Conservation (phyloP, 2,113 vertebrate species). For the Mobula birostris region DNA sequence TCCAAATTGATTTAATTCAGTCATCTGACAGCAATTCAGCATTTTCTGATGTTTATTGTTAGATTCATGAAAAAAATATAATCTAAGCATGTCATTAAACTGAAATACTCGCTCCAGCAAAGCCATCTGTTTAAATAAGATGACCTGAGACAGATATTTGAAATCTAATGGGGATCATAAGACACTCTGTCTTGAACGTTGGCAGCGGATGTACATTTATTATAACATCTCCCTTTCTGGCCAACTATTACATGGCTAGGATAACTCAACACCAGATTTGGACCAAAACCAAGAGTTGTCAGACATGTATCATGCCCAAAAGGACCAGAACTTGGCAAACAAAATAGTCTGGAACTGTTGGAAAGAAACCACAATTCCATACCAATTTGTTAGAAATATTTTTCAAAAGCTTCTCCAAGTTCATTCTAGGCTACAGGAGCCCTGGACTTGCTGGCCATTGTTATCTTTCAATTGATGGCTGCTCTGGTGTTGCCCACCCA, state of each 20-base stretch:
- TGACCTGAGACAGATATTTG: neutral
- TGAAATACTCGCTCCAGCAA: neutral
- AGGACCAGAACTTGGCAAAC: neutral
- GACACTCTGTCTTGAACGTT: neutral
- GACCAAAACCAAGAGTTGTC: neutral
- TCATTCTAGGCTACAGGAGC: too few species aligned
- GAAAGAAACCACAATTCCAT: too few species aligned
- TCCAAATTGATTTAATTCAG: neutral
- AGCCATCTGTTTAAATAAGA: neutral
- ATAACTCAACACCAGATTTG: neutral
- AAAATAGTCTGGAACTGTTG: too few species aligned
- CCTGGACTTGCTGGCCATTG: too few species aligned
- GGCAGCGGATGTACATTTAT: neutral
- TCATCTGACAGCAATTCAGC: neutral
- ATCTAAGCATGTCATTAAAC: neutral
- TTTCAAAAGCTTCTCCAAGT: too few species aligned
- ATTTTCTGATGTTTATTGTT: neutral
- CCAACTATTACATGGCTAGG: neutral
- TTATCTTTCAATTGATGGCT: too few species aligned
- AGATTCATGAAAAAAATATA: neutral
- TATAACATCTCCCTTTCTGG: neutral
- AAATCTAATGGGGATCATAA: neutral
- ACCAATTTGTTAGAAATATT: too few species aligned
- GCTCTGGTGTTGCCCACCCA: too few species aligned
- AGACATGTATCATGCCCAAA: neutral